These are phyloP conservation scores for Tachycineta bicolor DNA, from an alignment of 2,113 vertebrate genomes.

Conservation along the genomic window DNA sequence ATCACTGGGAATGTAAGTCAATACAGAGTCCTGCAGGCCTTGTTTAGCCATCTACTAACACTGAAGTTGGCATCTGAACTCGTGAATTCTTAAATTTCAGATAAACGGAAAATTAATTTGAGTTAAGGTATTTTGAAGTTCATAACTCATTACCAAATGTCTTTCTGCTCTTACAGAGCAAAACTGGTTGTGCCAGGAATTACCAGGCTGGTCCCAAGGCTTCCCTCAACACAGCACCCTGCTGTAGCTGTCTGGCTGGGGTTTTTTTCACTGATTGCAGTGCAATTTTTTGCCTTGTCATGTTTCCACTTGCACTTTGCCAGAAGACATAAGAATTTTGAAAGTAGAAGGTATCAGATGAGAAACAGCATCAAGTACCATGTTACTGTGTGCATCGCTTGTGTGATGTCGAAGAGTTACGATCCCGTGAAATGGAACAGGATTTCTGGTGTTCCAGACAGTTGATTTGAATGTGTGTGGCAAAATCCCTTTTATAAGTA, in stretches of 20 bases:
- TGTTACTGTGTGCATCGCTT: not conserved
- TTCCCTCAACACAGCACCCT: not conserved
- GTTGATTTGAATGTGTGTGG: not conserved
- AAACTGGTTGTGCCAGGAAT: not conserved
- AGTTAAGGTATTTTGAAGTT: not conserved
- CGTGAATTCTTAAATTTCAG: not conserved
- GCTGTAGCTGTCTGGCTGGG: rapidly evolving
- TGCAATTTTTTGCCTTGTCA: not conserved
- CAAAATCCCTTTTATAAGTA: not conserved
- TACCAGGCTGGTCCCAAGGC: not conserved
- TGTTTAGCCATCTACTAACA: not conserved
- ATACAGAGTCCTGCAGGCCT: not conserved
- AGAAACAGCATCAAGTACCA: not conserved
- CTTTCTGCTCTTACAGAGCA: not conserved
- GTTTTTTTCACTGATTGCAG: not conserved
- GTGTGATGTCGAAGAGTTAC: not conserved
- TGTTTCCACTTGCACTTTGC: not conserved
- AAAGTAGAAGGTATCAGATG: not conserved
- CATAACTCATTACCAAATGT: not conserved
- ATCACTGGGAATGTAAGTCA: not conserved
- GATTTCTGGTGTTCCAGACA: not conserved
- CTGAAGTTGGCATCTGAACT: not conserved
- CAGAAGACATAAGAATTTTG: not conserved
- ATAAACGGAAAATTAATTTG: not conserved
- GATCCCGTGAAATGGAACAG: not conserved